Evolutionary conservation across 2,797 vertebrate species (phyloP), one percentile per base, ranked within the genome.

Genomic region (Pteronotus mesoamericanus): DNA sequence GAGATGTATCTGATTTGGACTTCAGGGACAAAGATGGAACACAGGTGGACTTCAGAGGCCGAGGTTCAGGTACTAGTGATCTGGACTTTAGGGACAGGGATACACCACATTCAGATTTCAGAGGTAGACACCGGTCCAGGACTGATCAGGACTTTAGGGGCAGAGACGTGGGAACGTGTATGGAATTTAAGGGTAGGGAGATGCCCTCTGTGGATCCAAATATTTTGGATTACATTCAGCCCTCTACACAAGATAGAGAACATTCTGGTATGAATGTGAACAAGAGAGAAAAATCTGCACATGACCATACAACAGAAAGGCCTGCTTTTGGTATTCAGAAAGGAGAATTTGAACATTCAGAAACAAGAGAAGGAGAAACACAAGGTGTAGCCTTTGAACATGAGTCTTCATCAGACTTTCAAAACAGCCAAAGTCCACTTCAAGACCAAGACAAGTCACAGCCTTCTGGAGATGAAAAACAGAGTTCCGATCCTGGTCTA

Each of bases 101-200:
- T 32, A 97, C 98, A 87, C 96, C 99, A 34, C 98, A 99, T 0
- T 96, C 98, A 97, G 98, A 99, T 97, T 98, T 98, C 95, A 98
- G 98, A 97, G 99, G 98, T 83, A 98, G 98, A 94, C 98, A 99
- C 84, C 97, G 98, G 93, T 97, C 98, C 74, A 98, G 98, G 26
- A 98, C 98, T 91, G 98, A 99, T 95, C 99, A 99, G 96, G 99
- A 98, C 97, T 98, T 99, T 96, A 99, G 99, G 97, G 98, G 98
- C 89, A 98, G 99, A 98, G 98, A 98, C 83, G 98, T 99, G 97
- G 98, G 98, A 86, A 89, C 98, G 92, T 93, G 98, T 93, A 97
- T 98, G 96, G 98, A 98, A 87, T 98, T 98, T 92, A 98, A 98
- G 97, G 98, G 98, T 37, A 98, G 98, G 93, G 98, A 99, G 68